Evolutionary conservation across 2,888 invertebrate genomes (phyloP).

Genomic region (Leucania comma): DNA sequence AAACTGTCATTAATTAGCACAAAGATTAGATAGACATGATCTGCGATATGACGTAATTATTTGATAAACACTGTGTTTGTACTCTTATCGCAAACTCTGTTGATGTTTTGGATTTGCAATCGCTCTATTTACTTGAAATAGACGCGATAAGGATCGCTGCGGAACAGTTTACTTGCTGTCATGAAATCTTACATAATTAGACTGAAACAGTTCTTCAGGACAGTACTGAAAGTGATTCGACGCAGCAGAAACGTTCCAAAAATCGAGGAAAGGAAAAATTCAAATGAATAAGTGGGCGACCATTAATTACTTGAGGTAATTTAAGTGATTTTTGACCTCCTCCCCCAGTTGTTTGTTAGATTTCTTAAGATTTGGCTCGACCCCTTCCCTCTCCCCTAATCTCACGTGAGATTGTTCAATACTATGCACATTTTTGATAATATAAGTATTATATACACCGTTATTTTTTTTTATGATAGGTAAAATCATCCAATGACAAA

Average conservation of each 20-base stretch:
- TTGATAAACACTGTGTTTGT: constrained; percentile 47
- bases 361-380: no score
- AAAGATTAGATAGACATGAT: constrained; percentile 48
- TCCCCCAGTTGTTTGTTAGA: no score
- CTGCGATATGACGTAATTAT: constrained; percentile 55
- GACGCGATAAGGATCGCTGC: constrained; percentile 39
- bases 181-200: constrained; percentile 39
- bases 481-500: no score
- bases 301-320: no score
- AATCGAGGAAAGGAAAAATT: constrained; percentile 10
- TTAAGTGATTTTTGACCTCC: no score
- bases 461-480: no score
- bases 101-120: constrained; percentile 43
- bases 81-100: constrained; percentile 54
- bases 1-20: constrained; percentile 39
- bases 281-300: background rate
- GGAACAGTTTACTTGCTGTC: constrained; percentile 1
- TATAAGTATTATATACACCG: no score
- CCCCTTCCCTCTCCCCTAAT: no score
- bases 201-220: constrained; percentile 29
- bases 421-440: no score
- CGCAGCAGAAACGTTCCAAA: background rate
- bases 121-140: constrained; percentile 56
- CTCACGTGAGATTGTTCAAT: no score
- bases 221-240: constrained; percentile 15